Conservation (phyloP, 2,113 vertebrate species). For the Lichenostomus cassidix region DNA sequence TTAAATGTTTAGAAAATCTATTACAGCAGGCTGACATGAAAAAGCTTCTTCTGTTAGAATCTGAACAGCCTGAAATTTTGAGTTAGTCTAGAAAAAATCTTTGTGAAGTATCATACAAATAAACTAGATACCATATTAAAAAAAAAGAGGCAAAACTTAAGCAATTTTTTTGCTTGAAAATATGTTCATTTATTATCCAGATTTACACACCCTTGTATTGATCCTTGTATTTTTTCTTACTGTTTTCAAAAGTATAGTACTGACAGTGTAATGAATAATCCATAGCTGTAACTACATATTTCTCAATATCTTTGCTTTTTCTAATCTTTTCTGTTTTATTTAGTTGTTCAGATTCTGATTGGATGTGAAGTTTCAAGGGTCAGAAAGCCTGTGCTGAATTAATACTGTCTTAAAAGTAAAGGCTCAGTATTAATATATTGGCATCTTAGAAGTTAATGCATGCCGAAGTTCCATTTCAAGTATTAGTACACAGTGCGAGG, state of each 20-base stretch:
- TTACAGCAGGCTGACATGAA: not conserved
- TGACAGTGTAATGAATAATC: not conserved
- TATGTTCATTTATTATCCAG: not conserved
- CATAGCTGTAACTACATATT: fast-evolving
- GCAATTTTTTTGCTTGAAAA: not conserved
- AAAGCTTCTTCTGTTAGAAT: not conserved
- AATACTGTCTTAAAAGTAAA: not conserved
- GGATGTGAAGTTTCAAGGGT: fast-evolving
- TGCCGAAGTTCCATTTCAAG: not conserved
- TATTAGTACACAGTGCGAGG: not conserved
- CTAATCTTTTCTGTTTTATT: not conserved
- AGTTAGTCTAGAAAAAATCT: not conserved
- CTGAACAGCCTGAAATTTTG: not conserved
- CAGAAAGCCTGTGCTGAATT: not conserved
- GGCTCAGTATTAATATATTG: not conserved
- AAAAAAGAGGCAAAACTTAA: not conserved
- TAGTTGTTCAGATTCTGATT: not conserved
- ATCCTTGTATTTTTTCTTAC: not conserved
- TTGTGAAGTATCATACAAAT: not conserved
- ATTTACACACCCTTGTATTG: not conserved
- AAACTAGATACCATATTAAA: not conserved
- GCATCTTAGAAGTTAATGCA: not conserved
- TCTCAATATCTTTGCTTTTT: not conserved
- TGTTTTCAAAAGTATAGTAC: not conserved
- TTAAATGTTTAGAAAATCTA: constrained; percentile 30